Conservation (phyloP, 2,797 vertebrate species). For the Lacerta agilis region DNA sequence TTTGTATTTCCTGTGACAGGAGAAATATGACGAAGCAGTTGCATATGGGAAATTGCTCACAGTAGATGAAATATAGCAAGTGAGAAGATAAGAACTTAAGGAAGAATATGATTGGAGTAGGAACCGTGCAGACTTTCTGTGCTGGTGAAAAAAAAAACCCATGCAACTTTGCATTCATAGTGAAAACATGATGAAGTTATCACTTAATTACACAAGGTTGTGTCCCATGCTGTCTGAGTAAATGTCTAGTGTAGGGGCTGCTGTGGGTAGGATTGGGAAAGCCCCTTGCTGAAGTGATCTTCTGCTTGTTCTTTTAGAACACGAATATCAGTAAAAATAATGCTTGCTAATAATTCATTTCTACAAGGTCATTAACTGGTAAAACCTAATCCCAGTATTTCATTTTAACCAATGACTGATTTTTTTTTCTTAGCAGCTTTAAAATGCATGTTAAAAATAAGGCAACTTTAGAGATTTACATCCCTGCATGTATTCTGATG, state of each 20-base stretch:
- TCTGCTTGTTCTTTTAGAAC: not conserved
- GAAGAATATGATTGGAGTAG: not conserved
- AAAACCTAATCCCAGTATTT: not conserved
- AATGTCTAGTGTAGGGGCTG: not conserved
- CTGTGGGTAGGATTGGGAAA: not conserved
- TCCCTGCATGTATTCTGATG: not conserved
- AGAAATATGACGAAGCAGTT: not conserved
- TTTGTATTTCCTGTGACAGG: not conserved
- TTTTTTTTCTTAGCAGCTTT: not conserved
- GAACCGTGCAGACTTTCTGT: not conserved
- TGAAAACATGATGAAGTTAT: not conserved
- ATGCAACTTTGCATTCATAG: not conserved
- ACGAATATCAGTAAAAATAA: not conserved
- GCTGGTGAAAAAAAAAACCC: not conserved
- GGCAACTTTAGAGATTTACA: not conserved
- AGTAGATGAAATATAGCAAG: not conserved
- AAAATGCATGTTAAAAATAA: not conserved
- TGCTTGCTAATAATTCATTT: not conserved
- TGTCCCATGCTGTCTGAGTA: too few relatives aligned
- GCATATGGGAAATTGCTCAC: not conserved
- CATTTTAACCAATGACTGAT: not conserved
- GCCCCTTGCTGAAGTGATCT: not conserved
- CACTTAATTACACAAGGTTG: not conserved
- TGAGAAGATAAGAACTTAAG: not conserved
- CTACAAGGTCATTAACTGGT: not conserved